Conservation (phyloP, 2,113 vertebrate genomes). For the Callipepla californica region DNA sequence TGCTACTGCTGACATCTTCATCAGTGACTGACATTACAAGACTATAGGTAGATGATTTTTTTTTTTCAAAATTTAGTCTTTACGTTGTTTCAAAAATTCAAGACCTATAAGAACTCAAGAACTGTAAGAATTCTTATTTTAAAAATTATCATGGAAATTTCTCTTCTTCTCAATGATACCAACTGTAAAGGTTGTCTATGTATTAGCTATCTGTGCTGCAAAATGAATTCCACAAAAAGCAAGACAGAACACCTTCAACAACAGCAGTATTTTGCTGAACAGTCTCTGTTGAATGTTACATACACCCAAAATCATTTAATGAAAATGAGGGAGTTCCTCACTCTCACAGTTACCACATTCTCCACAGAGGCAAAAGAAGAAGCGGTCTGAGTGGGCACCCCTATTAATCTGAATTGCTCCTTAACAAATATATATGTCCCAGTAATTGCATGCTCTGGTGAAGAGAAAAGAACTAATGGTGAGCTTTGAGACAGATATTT, state of each 20-base stretch:
- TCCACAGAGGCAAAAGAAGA: background rate
- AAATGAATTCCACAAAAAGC: background rate
- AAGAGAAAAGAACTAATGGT: background rate
- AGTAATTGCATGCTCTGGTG: background rate
- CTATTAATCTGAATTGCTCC: background rate
- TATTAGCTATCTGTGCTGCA: background rate
- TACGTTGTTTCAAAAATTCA: background rate
- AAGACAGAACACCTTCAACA: background rate
- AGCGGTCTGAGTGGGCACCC: background rate
- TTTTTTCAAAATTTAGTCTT: background rate
- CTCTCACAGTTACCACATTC: background rate
- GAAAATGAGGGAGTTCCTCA: background rate
- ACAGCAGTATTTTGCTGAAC: background rate
- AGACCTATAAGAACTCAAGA: background rate
- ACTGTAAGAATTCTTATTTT: background rate
- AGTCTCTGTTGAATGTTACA: background rate
- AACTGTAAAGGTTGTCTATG: background rate
- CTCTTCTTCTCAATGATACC: background rate
- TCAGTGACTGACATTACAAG: background rate
- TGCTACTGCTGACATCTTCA: background rate
- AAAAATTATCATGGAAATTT: background rate
- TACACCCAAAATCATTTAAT: background rate
- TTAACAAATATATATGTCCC: conserved; percentile 21
- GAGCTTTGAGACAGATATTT: conserved; percentile 45
- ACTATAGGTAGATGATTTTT: background rate